phyloP scores from a whole-genome alignment of 2,113 vertebrate genomes.

The Ctenodactylus gundi region DNA sequence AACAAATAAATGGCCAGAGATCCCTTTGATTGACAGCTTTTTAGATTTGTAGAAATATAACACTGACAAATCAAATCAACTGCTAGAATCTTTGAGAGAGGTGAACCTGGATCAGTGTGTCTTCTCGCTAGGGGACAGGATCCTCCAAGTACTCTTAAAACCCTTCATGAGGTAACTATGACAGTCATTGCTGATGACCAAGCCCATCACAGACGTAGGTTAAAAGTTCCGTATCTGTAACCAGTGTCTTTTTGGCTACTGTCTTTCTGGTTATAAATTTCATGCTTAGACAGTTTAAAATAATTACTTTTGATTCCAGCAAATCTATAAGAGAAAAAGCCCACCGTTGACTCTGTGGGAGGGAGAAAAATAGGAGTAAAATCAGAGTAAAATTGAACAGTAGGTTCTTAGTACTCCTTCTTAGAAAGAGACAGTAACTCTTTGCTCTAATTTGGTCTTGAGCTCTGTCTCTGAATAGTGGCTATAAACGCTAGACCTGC shows the following conservation, averaged over 20 bases:
- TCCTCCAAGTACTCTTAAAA: neutral
- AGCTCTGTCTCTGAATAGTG: neutral
- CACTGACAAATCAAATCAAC: neutral
- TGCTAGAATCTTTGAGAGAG: neutral
- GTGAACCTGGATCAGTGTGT: neutral
- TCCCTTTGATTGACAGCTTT: neutral
- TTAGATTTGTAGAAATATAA: neutral
- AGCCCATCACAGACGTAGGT: neutral
- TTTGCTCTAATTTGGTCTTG: neutral
- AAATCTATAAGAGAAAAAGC: neutral
- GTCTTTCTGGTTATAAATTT: neutral
- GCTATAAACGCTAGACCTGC: neutral
- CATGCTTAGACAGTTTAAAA: neutral
- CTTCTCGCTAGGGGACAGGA: neutral
- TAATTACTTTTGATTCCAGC: neutral
- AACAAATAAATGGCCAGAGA: neutral
- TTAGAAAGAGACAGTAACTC: neutral
- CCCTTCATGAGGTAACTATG: fast-evolving
- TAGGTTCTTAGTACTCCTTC: neutral
- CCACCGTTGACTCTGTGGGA: neutral
- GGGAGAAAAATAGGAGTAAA: neutral
- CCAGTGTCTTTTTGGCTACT: neutral
- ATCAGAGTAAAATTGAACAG: too few relatives aligned
- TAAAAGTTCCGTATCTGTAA: neutral
- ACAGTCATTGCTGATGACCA: neutral